A percentile compares a stretch with the other conserved stretches of the same genome.
These are phyloP conservation scores for Andrena cerasifolii DNA, from an alignment of 1,140 invertebrate genomes.

Conservation along the genomic window DNA sequence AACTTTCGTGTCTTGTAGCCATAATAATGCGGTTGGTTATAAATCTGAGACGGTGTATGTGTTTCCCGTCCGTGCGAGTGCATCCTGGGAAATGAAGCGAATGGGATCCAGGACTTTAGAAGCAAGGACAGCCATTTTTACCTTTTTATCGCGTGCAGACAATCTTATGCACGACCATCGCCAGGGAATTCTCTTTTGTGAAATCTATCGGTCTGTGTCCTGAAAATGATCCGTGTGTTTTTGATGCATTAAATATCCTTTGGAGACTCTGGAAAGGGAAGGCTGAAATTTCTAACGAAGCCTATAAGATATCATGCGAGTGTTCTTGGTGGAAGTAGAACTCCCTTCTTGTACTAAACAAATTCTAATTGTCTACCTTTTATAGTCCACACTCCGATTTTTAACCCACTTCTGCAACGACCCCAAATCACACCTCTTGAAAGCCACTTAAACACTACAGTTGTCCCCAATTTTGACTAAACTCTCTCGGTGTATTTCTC, in stretches of 20 bases:
- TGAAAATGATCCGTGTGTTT: not conserved
- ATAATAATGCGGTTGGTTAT: constrained; percentile 17
- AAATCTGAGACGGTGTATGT: constrained; percentile 37
- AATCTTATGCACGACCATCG: constrained; percentile 13
- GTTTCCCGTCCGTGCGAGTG: constrained; percentile 3
- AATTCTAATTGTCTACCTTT: too few species aligned
- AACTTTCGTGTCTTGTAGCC: constrained; percentile 11
- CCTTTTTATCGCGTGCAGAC: constrained; percentile 43
- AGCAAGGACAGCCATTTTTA: constrained; percentile 43
- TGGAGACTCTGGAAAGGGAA: not conserved
- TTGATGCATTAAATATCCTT: not conserved
- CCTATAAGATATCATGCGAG: too few species aligned
- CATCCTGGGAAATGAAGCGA: constrained; percentile 48
- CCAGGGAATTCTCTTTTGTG: not conserved
- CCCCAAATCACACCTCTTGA: too few species aligned
- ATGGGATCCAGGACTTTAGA: constrained; percentile 28
- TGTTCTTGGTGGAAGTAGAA: too few species aligned
- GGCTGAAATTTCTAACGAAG: too few species aligned
- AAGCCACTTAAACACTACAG: too few species aligned
- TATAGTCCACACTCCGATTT: too few species aligned
- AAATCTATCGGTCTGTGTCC: constrained; percentile 12
- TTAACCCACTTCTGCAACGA: too few species aligned
- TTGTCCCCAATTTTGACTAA: too few species aligned
- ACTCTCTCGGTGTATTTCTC: not conserved
- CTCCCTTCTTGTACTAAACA: too few species aligned